phyloP scores from a whole-genome alignment of 2,113 vertebrate species.

The Equus przewalskii region DNA sequence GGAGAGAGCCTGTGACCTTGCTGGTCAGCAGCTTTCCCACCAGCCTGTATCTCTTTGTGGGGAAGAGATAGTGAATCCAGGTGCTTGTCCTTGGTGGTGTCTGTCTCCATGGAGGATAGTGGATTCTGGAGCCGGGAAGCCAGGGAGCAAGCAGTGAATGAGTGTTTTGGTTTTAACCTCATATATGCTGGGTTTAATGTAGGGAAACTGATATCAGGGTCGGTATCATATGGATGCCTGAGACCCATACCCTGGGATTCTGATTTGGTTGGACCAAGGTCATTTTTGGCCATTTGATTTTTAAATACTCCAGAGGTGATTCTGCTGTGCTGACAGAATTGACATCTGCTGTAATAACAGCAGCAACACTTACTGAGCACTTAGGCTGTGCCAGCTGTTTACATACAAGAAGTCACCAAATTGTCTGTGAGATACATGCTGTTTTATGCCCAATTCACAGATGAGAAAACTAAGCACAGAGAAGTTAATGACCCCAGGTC shows the following conservation, averaged over 20 bases:
- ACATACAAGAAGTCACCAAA: neutral
- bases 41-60: no score
- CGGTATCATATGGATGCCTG: neutral
- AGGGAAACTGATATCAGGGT: no score
- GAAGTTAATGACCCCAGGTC: neutral
- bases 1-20: no score
- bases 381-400: neutral
- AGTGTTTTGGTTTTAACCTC: no score
- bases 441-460: neutral
- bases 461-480: neutral
- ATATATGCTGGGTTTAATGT: no score
- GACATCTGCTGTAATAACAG: neutral
- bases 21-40: no score
- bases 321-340: neutral
- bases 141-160: no score
- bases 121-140: no score
- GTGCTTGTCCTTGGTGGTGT: no score
- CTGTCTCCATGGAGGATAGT: no score
- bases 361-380: neutral
- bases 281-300: neutral
- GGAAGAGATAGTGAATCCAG: no score
- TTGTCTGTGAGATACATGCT: neutral
- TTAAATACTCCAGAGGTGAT: neutral
- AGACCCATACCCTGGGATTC: neutral
- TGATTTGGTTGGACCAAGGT: neutral